phyloP scores from a whole-genome alignment of 2,113 vertebrate species.

The Lepus timidus region DNA sequence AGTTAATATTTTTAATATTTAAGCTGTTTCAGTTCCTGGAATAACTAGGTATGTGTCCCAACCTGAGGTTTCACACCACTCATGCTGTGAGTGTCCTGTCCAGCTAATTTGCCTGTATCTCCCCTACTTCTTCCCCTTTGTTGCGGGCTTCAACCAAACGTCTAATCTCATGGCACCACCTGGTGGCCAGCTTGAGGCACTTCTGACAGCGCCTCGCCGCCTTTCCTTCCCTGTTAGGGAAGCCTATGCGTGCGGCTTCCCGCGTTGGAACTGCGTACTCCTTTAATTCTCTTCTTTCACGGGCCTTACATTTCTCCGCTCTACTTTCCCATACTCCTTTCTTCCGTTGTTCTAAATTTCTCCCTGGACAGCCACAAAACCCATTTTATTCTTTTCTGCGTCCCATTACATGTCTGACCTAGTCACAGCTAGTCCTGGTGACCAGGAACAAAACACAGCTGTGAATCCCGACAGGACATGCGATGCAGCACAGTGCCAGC shows the following conservation, averaged over 20 bases:
- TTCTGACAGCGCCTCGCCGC: neutral
- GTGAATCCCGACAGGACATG: neutral
- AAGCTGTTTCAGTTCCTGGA: neutral
- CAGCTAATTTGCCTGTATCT: neutral
- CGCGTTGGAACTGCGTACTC: neutral
- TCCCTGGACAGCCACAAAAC: neutral
- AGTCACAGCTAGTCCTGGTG: neutral
- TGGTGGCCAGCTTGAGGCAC: slow-evolving; percentile 56
- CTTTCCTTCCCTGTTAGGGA: neutral
- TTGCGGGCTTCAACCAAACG: neutral
- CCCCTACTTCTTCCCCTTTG: fast-evolving
- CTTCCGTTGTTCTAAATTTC: neutral
- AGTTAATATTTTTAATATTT: neutral
- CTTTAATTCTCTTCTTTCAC: slow-evolving; percentile 4
- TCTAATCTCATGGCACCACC: slow-evolving; percentile 55
- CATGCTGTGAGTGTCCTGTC: neutral
- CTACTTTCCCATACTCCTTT: neutral
- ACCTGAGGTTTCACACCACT: neutral
- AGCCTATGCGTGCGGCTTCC: neutral
- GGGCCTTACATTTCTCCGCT: neutral
- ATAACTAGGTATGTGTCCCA: neutral
- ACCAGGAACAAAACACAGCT: neutral
- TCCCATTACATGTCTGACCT: neutral
- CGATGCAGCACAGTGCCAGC: neutral
- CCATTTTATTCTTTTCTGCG: neutral